phyloP scores from a whole-genome alignment of 1,140 invertebrate species.

The Centruroides sculpturatus region DNA sequence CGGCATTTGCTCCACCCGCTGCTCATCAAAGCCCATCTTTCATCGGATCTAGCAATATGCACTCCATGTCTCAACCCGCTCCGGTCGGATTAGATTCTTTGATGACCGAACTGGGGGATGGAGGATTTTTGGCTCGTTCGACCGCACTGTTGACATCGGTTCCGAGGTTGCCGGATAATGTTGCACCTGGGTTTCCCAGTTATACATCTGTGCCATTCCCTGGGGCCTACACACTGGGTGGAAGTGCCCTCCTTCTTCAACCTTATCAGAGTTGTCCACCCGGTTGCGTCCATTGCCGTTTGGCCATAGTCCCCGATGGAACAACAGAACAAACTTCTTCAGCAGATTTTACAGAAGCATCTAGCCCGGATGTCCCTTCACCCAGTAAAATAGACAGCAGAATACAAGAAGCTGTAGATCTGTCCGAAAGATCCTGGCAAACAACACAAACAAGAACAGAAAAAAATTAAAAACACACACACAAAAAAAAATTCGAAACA shows the following conservation, averaged over 20 bases:
- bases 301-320: not conserved
- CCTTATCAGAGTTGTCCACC: conserved; percentile 5
- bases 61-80: not conserved
- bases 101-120: not conserved
- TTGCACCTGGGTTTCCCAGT: not conserved
- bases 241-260: conserved; percentile 4
- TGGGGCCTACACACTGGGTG: not conserved
- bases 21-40: not conserved
- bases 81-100: too few relatives aligned
- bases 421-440: conserved; percentile 13
- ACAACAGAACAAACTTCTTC: not conserved
- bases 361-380: not conserved
- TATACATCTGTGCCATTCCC: not conserved
- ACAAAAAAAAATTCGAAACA: too few relatives aligned
- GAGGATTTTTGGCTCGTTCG: not conserved
- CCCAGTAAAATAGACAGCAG: not conserved
- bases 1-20: conserved; percentile 6
- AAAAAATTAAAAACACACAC: too few relatives aligned
- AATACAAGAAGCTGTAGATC: conserved; percentile 10
- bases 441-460: not conserved
- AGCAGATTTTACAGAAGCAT: not conserved
- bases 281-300: conserved; percentile 10
- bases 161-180: conserved; percentile 6
- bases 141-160: conserved; percentile 1
- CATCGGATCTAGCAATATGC: not conserved